Conservation (phyloP, 2,797 vertebrate species). For the Mionectes olivaceus region DNA sequence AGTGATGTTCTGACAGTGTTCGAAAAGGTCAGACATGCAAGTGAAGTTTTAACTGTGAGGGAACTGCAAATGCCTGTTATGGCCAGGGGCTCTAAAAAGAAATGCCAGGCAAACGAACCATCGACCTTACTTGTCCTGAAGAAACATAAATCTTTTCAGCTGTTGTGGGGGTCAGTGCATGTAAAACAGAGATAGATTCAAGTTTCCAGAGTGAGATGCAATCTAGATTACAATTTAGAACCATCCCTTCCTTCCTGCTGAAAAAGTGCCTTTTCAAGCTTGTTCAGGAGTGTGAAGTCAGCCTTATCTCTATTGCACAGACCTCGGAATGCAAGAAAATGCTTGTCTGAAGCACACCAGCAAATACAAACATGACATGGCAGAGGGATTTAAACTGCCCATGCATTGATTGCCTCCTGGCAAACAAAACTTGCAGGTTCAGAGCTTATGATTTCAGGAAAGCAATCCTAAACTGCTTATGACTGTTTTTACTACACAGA, state of each 20-base stretch:
- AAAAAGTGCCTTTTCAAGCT: not conserved
- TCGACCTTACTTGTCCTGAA: not conserved
- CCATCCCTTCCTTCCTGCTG: not conserved
- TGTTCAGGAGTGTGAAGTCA: not conserved
- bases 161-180: not conserved
- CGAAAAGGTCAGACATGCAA: not conserved
- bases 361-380: not conserved
- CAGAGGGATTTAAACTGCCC: not conserved
- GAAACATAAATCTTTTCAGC: not conserved
- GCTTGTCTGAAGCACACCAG: not conserved
- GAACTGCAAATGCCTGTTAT: not conserved
- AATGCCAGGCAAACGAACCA: not conserved
- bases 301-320: not conserved
- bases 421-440: not conserved
- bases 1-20: accelerated
- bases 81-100: not conserved
- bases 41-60: not conserved
- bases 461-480: not conserved
- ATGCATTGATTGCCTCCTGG: not conserved
- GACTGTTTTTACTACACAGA: not conserved
- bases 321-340: not conserved
- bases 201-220: not conserved
- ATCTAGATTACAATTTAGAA: not conserved
- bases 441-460: not conserved
- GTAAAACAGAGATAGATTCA: not conserved